These are phyloP conservation scores for Danionella cerebrum DNA, from an alignment of 2,113 vertebrate species.

Conservation along the genomic window DNA sequence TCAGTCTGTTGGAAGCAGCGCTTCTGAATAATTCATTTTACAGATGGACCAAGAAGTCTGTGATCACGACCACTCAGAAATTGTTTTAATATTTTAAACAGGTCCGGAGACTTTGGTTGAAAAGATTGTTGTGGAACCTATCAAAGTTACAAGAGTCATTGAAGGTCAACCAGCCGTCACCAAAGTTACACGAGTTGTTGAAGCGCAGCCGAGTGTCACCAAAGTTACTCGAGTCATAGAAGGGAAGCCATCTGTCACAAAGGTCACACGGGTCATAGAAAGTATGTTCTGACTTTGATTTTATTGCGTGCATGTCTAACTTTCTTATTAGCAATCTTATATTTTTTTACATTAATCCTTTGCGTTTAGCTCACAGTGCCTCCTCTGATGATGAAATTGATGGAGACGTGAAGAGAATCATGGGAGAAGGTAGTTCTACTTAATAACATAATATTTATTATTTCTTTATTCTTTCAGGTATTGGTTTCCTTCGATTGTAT, in stretches of 20 bases:
- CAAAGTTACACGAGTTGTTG: not conserved
- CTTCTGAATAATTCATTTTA: not conserved
- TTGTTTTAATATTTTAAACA: conserved; percentile 25
- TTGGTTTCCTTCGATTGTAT: no score
- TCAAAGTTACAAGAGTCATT: not conserved
- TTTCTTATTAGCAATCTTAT: not conserved
- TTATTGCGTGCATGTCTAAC: not conserved
- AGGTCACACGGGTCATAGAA: not conserved
- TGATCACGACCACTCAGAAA: not conserved
- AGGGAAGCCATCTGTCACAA: not conserved
- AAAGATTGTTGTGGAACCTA: conserved; percentile 3
- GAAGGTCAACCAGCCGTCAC: not conserved
- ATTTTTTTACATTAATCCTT: not conserved
- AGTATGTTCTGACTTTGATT: no score
- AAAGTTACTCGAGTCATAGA: not conserved
- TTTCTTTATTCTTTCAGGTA: no score
- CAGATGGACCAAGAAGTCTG: not conserved
- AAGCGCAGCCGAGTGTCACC: not conserved
- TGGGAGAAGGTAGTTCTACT: conserved; percentile 52
- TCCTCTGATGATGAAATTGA: conserved; percentile 38
- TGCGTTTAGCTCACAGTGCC: conserved; percentile 38
- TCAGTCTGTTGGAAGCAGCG: not conserved
- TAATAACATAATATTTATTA: no score
- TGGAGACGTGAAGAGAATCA: conserved; percentile 19
- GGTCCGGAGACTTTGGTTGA: conserved; percentile 48